These are phyloP conservation scores for Chloromyia formosa DNA, from an alignment of 2,888 invertebrate species.

Conservation along the genomic window DNA sequence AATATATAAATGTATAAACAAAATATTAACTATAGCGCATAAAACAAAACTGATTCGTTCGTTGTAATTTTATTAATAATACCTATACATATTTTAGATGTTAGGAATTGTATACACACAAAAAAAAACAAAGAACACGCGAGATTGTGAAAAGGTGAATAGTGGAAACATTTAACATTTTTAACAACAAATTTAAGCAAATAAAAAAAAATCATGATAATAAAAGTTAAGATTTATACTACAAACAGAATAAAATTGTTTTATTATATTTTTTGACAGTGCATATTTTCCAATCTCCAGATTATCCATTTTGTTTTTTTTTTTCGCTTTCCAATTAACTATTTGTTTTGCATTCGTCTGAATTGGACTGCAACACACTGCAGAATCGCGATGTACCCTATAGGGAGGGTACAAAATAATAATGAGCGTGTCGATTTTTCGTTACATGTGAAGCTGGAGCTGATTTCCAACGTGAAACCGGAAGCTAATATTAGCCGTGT, in stretches of 20 bases:
- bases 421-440: too few relatives aligned
- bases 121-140: background rate
- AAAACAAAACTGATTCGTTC: slow-evolving; percentile 2
- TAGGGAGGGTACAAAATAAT: too few relatives aligned
- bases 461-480: too few relatives aligned
- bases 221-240: slow-evolving; percentile 13
- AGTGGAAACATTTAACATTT: background rate
- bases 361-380: too few relatives aligned
- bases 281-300: too few relatives aligned
- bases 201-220: background rate
- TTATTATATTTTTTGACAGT: too few relatives aligned
- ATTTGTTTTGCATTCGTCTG: too few relatives aligned
- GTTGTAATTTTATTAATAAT: slow-evolving; percentile 11
- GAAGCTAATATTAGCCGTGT: too few relatives aligned
- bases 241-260: background rate
- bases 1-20: slow-evolving; percentile 33
- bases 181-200: background rate
- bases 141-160: background rate
- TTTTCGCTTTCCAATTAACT: too few relatives aligned
- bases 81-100: background rate
- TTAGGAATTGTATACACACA: slow-evolving; percentile 28
- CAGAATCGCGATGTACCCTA: too few relatives aligned
- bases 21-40: slow-evolving; percentile 9
- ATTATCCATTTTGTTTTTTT: too few relatives aligned
- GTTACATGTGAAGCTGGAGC: too few relatives aligned